Percentiles rank a stretch among this genome's conserved stretches.
These are phyloP conservation scores for Potorous gilbertii DNA, from an alignment of 2,797 vertebrate genomes.

Conservation along the genomic window DNA sequence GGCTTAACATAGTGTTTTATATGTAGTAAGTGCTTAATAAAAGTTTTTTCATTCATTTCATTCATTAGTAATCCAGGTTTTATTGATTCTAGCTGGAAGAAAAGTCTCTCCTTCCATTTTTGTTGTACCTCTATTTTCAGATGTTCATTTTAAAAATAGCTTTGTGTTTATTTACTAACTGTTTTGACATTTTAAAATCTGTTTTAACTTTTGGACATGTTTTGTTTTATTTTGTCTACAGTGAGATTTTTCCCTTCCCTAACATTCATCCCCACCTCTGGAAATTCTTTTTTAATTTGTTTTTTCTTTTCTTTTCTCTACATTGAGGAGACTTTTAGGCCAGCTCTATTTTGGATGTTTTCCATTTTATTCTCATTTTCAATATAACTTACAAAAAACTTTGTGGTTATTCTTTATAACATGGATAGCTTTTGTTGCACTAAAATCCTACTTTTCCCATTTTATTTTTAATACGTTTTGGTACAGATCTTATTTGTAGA, in stretches of 20 bases:
- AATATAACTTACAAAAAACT: background rate
- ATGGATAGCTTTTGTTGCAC: background rate
- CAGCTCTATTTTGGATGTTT: background rate
- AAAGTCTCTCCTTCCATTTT: background rate
- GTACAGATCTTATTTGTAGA: background rate
- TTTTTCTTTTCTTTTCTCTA: background rate
- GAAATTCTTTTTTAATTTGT: background rate
- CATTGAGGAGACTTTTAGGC: background rate
- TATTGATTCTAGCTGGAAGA: background rate
- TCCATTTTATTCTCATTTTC: background rate
- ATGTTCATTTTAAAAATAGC: background rate
- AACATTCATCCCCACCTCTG: background rate
- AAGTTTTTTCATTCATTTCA: background rate
- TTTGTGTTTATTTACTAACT: background rate
- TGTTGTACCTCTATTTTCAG: background rate
- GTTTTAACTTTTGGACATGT: background rate
- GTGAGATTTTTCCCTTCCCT: background rate
- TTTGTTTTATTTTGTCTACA: background rate
- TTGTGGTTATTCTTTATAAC: background rate
- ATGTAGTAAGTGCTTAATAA: background rate
- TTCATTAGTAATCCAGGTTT: background rate
- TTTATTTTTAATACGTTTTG: background rate
- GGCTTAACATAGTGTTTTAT: background rate
- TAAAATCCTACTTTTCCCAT: background rate
- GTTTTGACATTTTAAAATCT: background rate